Conservation (phyloP, 2,113 vertebrate species). For the Candoia aspera region DNA sequence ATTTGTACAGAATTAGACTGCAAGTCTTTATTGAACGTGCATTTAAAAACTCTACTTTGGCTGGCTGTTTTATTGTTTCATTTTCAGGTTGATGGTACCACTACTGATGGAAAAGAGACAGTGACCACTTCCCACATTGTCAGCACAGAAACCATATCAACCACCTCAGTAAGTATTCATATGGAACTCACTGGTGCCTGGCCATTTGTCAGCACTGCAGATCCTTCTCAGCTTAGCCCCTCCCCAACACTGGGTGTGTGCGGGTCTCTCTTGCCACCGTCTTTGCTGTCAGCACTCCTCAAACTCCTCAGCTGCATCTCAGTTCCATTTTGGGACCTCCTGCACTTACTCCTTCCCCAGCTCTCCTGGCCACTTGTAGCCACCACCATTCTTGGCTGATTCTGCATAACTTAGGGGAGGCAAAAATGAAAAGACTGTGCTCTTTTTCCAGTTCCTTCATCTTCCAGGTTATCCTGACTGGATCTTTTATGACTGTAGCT, state of each 20-base stretch:
- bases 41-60: background rate
- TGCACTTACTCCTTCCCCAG: background rate
- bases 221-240: background rate
- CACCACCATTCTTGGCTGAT: background rate
- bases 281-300: background rate
- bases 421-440: background rate
- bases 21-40: background rate
- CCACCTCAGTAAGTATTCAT: slow-evolving; percentile 68
- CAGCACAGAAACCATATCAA: slow-evolving; percentile 65
- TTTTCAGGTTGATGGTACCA: slow-evolving; percentile 68
- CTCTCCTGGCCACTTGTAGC: background rate
- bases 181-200: background rate
- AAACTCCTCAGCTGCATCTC: background rate
- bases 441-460: background rate
- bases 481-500: no score
- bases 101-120: slow-evolving; percentile 55
- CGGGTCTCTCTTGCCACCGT: background rate
- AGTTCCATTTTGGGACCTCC: background rate
- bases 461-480: background rate
- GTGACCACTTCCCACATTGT: slow-evolving; percentile 50
- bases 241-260: background rate
- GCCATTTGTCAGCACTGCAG: background rate
- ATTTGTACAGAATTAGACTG: background rate
- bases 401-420: background rate
- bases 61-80: slow-evolving; percentile 37